Conservation (phyloP, 2,113 vertebrate species). For the Paralichthys olivaceus region DNA sequence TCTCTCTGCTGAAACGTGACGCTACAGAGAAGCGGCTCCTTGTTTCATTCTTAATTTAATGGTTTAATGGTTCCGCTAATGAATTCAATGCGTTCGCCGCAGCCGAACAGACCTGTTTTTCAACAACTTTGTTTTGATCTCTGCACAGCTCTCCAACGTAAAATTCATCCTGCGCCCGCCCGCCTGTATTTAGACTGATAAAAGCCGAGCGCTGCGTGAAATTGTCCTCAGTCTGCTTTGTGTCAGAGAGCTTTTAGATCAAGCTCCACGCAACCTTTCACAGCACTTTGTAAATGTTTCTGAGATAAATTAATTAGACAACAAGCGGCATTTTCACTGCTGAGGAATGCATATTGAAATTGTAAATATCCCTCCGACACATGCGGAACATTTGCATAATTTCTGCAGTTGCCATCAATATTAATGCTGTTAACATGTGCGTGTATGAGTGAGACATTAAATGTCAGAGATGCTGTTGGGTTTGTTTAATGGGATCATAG, state of each 20-base stretch:
- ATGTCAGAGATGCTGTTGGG: conserved; percentile 20
- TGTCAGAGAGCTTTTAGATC: conserved; percentile 55
- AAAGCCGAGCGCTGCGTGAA: conserved; percentile 40
- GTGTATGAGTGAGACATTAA: not conserved
- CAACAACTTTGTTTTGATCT: conserved; percentile 28
- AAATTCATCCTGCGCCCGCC: conserved; percentile 9
- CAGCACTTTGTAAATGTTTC: conserved; percentile 8
- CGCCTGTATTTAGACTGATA: conserved; percentile 25
- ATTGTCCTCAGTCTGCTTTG: conserved; percentile 43
- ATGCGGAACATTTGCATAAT: conserved; percentile 19
- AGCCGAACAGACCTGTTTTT: not conserved
- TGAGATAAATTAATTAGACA: conserved; percentile 54
- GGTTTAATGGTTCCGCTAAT: not conserved
- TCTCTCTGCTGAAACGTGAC: not conserved
- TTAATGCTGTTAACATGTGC: conserved; percentile 17
- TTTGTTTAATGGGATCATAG: not conserved
- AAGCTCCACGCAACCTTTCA: conserved; percentile 44
- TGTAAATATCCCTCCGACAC: conserved; percentile 31
- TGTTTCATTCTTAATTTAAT: not conserved
- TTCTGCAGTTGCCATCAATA: not conserved
- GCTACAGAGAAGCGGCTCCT: not conserved
- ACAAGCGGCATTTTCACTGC: conserved; percentile 33
- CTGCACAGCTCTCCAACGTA: not conserved
- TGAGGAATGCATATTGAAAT: conserved; percentile 14
- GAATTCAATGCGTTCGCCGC: not conserved